Base-by-base conservation (phyloP, 1,140 invertebrate genomes). In the Calycopis cecrops region DNA sequence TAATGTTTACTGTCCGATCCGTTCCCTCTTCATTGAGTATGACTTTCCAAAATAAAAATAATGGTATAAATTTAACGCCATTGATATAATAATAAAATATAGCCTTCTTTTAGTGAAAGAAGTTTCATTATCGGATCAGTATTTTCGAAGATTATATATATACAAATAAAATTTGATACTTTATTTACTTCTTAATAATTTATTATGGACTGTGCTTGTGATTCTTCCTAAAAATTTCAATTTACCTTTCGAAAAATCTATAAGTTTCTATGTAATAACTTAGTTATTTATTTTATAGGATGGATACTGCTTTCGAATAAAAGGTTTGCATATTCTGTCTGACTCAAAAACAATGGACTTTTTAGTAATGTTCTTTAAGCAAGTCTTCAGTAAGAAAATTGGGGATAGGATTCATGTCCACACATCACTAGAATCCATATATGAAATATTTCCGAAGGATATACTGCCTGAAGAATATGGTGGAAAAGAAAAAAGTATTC, bases 381-480 rank as follows among this genome's bases (percentile, higher is more conserved):
- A 65, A 47, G 48, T 61, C 3, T 9, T 72, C 6, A 60, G 44
- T 11, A 10, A 54, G 8, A 72, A 72, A 18, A 14, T 72, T 4
- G 59, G 38, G 4, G 21, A 38, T 9, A 57, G 69, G 9, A 58
- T 72, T 10, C 40, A 69, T 11, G 60, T 71, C 3, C 78, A 81
- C 48, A 68, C 71, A 17, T 63, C 49, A 35, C 9, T 64, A 4
- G 69, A 77, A 6, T 55, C 59, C 0, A 33, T 81, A 6, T 44
- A 64, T 10, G 50, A 73, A 0, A 48, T 65, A 37, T 52, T 84
- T 0, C 60, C 71, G 0, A 65, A 68, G 55, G 65, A 73, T 21
- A 60, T 70, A 10, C 48, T 85, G 11, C 79, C 79, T 6, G 38
- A 44, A 9, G 72, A 85, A 14, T 74, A 71, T 52, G 76, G 73